Conservation (phyloP, 2,113 vertebrate genomes). For the Orthonyx spaldingii region DNA sequence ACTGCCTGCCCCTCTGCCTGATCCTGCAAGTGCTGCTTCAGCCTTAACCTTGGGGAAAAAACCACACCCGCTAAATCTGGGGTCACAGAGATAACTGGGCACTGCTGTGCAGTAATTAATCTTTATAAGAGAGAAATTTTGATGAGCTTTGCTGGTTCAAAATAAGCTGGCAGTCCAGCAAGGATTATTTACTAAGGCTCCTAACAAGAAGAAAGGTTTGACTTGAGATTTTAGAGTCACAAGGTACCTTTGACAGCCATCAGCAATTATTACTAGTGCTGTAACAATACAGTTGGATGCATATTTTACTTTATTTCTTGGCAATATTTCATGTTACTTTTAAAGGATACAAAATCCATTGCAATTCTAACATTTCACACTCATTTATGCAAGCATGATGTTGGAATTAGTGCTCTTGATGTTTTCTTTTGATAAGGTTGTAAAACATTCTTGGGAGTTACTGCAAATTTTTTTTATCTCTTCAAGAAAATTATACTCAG, state of each 20-base stretch:
- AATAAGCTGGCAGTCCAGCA: background rate
- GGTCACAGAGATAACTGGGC: background rate
- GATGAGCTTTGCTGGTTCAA: background rate
- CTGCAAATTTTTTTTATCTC: background rate
- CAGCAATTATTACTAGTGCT: background rate
- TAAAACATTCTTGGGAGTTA: background rate
- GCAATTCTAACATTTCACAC: background rate
- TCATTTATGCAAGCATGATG: background rate
- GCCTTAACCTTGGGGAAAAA: background rate
- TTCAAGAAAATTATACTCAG: background rate
- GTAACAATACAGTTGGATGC: background rate
- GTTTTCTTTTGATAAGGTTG: conserved; percentile 6
- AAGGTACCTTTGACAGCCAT: background rate
- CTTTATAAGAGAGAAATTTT: background rate
- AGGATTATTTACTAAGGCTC: background rate
- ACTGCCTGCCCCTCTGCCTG: too few relatives aligned
- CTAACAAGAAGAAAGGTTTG: background rate
- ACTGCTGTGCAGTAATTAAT: background rate
- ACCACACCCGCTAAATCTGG: background rate
- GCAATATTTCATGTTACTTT: background rate
- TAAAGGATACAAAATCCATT: background rate
- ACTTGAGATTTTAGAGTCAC: background rate
- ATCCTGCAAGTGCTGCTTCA: background rate
- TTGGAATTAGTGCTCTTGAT: background rate
- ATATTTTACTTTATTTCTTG: background rate